Evolutionary conservation across 1,140 invertebrate species (phyloP), one percentile per base, ranked within the genome.

Genomic region (Cydia fagiglandana): DNA sequence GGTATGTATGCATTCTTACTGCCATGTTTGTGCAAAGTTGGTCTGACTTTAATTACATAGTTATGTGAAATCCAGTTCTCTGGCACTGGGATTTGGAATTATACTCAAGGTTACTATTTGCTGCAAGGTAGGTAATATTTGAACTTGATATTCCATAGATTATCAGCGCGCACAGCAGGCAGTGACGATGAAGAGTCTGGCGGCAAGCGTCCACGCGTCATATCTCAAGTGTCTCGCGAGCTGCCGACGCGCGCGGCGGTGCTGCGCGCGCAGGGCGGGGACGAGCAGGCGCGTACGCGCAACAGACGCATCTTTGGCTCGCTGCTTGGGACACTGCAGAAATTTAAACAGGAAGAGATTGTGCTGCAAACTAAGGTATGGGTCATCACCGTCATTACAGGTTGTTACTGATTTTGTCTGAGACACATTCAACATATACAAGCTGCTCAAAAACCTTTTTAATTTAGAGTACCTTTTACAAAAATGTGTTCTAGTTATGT

Each of bases 221-320:
- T 91, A 0, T 93, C 93, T 47, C 88, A 91, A 10, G 92, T 93
- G 10, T 88, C 84, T 4, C 77, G 91, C 10, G 91, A 93, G 64
- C 81, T 93, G n/a, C 93, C 93, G 0, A 90, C 91, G 0, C 84
- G 92, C 64, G 92, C 92, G 20, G 89, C 92, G 15, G 91, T 93
- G 38, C 82, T 93, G 2, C 96, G 96, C 80, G 96, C 97, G 64
- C 97, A 99, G 86, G 96, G 95, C 76, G 95, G 95, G 47, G 98
- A 99, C 93, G 96, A 96, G 79, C 95, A 96, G 82, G 97, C 97
- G 74, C 95, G 96, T 80, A 97, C 96, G 30, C 95, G 98, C 78
- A 99, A 99, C 93, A 95, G 96, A 78, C 94, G 98, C 78, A 99
- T 99, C 97, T 99, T 99, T 94, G 98, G 98, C 30, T 97, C 97